These are phyloP conservation scores for Metopolophium dirhodum DNA, from an alignment of 1,140 invertebrate genomes.

Conservation along the genomic window DNA sequence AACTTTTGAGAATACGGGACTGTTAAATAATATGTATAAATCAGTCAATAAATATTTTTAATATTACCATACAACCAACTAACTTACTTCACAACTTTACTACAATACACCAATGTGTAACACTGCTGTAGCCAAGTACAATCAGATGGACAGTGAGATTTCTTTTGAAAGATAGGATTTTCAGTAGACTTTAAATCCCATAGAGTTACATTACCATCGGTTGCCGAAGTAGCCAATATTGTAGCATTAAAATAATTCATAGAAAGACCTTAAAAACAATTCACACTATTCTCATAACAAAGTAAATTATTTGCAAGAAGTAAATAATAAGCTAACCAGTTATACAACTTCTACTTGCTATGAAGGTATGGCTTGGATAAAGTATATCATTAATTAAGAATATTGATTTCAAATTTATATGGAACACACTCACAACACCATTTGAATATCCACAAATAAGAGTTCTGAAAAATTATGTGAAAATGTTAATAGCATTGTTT, in stretches of 20 bases:
- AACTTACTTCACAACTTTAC: conserved; percentile 50
- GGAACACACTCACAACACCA: conserved; percentile 70
- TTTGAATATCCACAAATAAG: conserved; percentile 72
- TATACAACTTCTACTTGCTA: conserved; percentile 64
- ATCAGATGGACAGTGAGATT: conserved; percentile 34
- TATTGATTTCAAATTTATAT: conserved; percentile 66
- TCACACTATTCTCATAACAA: conserved; percentile 64
- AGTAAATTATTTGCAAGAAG: conserved; percentile 62
- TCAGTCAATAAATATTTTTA: neutral
- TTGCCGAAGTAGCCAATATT: conserved; percentile 64
- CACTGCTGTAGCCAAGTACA: conserved; percentile 53
- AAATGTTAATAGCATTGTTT: neutral
- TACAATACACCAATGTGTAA: conserved; percentile 8
- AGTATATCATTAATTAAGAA: conserved; percentile 63
- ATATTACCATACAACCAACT: neutral
- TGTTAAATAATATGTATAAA: neutral
- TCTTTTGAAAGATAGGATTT: conserved; percentile 33
- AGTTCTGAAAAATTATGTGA: conserved; percentile 60
- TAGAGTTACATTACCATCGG: conserved; percentile 54
- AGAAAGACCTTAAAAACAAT: conserved; percentile 61
- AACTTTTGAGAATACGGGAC: conserved; percentile 11
- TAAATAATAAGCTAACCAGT: conserved; percentile 61
- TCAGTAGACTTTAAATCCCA: conserved; percentile 53
- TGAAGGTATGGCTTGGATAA: conserved; percentile 64
- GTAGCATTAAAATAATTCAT: conserved; percentile 63